These are phyloP conservation scores for Drosophila sucinea DNA, from an alignment of 1,140 invertebrate genomes.

Conservation along the genomic window DNA sequence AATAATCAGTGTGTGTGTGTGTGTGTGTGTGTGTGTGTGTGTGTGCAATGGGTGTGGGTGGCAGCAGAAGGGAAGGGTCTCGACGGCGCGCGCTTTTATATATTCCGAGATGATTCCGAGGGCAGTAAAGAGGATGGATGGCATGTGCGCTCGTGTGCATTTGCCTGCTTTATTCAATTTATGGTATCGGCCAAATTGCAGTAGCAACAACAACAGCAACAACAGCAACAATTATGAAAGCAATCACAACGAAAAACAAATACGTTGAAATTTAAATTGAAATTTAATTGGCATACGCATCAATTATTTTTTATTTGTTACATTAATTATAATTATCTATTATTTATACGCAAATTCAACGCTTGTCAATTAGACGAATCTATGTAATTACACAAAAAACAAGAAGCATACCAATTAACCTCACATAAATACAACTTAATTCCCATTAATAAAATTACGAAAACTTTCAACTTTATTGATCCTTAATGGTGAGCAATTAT, in stretches of 20 bases:
- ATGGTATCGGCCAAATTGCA: slow-evolving; percentile 50
- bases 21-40: not conserved
- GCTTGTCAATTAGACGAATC: slow-evolving; percentile 72
- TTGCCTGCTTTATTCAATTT: slow-evolving; percentile 68
- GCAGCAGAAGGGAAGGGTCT: slow-evolving; percentile 3
- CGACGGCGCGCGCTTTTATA: too few species aligned
- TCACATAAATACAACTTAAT: slow-evolving; percentile 35
- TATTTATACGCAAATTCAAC: slow-evolving; percentile 55
- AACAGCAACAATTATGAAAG: slow-evolving; percentile 41
- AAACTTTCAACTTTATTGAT: too few species aligned
- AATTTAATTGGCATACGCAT: slow-evolving; percentile 74
- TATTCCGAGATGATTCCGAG: too few species aligned
- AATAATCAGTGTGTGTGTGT: slow-evolving; percentile 48
- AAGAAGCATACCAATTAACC: slow-evolving; percentile 12
- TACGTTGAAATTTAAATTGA: slow-evolving; percentile 60
- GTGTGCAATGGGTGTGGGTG: slow-evolving; percentile 25
- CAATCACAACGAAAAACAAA: slow-evolving; percentile 34
- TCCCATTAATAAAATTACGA: too few species aligned
- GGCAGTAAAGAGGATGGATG: not conserved
- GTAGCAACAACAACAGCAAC: slow-evolving; percentile 31
- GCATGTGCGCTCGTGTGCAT: slow-evolving; percentile 55
- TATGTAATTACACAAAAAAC: slow-evolving; percentile 46
- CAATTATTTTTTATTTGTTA: slow-evolving; percentile 65
- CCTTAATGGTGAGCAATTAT: too few species aligned
- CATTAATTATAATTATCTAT: slow-evolving; percentile 71